phyloP scores from a whole-genome alignment of 2,113 vertebrate species.

The Pluvialis apricaria region DNA sequence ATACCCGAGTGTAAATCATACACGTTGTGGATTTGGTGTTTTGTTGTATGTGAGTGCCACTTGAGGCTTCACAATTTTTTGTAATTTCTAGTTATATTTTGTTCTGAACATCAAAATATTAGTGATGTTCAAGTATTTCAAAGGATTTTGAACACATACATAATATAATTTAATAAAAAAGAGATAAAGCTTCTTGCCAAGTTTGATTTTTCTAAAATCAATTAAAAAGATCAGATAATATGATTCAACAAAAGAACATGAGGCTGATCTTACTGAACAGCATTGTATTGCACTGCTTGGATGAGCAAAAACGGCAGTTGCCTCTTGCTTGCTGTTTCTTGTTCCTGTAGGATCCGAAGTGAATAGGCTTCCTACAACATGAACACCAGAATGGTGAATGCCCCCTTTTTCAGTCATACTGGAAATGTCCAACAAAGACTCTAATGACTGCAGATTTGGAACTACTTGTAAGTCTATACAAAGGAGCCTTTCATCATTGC shows the following conservation, averaged over 20 bases:
- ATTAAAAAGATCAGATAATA: neutral
- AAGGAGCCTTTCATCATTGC: neutral
- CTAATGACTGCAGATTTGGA: neutral
- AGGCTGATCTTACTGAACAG: neutral
- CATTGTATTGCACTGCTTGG: neutral
- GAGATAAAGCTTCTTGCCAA: neutral
- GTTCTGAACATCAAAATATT: neutral
- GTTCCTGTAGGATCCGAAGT: neutral
- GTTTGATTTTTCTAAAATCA: neutral
- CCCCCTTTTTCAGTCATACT: neutral
- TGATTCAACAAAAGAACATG: neutral
- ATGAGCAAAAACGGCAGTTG: neutral
- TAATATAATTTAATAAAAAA: neutral
- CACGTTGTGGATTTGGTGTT: no score
- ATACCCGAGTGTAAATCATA: neutral
- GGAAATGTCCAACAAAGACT: neutral
- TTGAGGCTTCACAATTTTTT: neutral
- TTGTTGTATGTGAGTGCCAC: neutral
- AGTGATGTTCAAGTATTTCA: neutral
- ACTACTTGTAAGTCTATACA: neutral
- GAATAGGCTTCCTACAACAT: neutral
- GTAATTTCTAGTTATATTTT: neutral
- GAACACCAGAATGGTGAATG: neutral
- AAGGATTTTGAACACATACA: neutral
- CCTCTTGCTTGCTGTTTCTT: neutral